Percentiles rank a stretch among this genome's conserved stretches.
These are phyloP conservation scores for Yponomeuta malinellus DNA, from an alignment of 2,888 invertebrate species.

Conservation along the genomic window DNA sequence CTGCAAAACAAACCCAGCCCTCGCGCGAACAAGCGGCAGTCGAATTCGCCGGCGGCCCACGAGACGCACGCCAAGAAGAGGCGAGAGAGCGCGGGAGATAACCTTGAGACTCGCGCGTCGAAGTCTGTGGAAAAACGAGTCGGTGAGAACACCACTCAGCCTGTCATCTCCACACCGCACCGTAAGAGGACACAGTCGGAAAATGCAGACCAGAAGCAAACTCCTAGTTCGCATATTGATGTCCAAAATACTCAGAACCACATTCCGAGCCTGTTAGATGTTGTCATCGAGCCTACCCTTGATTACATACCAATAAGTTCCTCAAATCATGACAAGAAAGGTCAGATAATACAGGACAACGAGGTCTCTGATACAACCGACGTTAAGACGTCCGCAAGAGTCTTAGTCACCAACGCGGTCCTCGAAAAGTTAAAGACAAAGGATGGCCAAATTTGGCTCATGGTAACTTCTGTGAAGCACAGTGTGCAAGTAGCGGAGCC, in stretches of 20 bases:
- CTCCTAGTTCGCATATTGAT: constrained; percentile 20
- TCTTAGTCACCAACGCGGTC: constrained; percentile 66
- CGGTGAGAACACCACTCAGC: constrained; percentile 19
- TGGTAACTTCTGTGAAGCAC: constrained; percentile 41
- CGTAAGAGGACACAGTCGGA: not conserved
- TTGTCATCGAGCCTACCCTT: constrained; percentile 16
- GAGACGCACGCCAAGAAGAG: constrained; percentile 51
- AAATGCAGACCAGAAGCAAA: not conserved
- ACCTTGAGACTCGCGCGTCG: constrained; percentile 23
- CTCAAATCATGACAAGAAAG: constrained; percentile 52
- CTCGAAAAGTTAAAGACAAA: constrained; percentile 60
- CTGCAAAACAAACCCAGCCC: constrained; percentile 23
- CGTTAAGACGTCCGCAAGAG: constrained; percentile 58
- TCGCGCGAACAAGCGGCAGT: constrained; percentile 46
- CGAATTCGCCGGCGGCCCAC: constrained; percentile 52
- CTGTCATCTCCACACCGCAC: not conserved
- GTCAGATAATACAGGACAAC: constrained; percentile 64
- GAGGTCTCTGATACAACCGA: constrained; percentile 66
- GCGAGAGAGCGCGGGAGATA: constrained; percentile 33
- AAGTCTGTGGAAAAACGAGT: not conserved
- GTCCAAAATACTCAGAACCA: constrained; percentile 15
- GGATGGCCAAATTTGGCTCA: constrained; percentile 65
- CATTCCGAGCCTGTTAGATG: no score
- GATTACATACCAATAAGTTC: constrained; percentile 48
- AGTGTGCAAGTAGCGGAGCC: constrained; percentile 52